phyloP scores from a whole-genome alignment of 1,140 invertebrate species.

The Zaprionus kolodkinae region DNA sequence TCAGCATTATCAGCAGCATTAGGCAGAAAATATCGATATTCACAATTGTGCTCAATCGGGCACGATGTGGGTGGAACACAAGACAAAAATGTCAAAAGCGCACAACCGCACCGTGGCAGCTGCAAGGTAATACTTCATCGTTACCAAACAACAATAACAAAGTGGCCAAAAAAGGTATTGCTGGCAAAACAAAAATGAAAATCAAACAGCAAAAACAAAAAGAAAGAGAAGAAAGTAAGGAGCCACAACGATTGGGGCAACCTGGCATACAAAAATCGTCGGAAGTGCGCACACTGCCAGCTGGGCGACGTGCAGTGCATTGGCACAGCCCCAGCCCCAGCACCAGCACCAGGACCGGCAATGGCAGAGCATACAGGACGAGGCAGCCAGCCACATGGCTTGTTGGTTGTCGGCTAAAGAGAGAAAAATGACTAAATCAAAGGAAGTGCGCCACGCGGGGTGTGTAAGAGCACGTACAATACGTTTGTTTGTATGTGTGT shows the following conservation, averaged over 20 bases:
- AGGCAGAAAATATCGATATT: conserved; percentile 12
- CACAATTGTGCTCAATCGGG: conserved; percentile 11
- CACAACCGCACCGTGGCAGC: conserved; percentile 48
- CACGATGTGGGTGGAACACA: conserved; percentile 23
- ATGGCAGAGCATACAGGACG: conserved; percentile 14
- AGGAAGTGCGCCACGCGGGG: conserved; percentile 81
- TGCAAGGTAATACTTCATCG: conserved; percentile 60
- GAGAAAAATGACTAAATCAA: conserved; percentile 84
- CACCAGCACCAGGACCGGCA: conserved; percentile 6
- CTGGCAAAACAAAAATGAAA: conserved; percentile 76
- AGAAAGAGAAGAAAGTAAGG: conserved; percentile 40
- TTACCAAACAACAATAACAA: conserved; percentile 25
- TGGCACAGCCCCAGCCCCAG: conserved; percentile 7
- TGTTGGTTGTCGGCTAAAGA: conserved; percentile 76
- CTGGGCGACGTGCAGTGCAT: conserved; percentile 51
- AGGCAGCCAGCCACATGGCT: conserved; percentile 48
- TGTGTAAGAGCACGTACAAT: conserved; percentile 79
- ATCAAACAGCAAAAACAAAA: conserved; percentile 64
- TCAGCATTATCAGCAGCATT: conserved; percentile 2
- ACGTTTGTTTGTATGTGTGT: conserved; percentile 48
- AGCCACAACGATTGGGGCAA: conserved; percentile 36
- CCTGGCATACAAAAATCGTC: conserved; percentile 60
- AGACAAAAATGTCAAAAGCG: conserved; percentile 58
- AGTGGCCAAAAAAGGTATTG: conserved; percentile 72
- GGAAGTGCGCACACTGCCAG: conserved; percentile 79